Base-by-base conservation (phyloP, 2,113 vertebrate genomes). In the Lagopus muta region DNA sequence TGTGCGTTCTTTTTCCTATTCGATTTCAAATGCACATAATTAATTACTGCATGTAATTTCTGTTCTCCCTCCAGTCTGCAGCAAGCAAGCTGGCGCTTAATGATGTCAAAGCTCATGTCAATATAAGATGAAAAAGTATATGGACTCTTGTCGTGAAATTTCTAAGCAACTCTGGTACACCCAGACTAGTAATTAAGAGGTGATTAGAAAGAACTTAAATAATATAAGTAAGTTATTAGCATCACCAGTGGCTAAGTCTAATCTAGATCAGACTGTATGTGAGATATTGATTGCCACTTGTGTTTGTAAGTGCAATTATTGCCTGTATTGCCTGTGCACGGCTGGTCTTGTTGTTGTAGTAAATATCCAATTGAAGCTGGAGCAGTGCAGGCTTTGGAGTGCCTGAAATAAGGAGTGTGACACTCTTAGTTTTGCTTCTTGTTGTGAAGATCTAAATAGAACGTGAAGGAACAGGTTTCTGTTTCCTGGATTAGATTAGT, bases 121-220 rank as follows among this genome's bases (percentile, higher is more conserved):
- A 3, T 40, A 0, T 10, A 90, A 93, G 75, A 61, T 58, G 6
- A 30, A 88, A 81, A 92, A 71, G 89, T 75, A 48, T 48, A 32
- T 80, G 66, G 14, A 43, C 79, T 78, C 69, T 80, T 58, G 38
- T 88, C 18, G 27, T 90, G 64, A 13, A 55, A 47, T 89, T 93
- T 96, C 74, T 40, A 83, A 93, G 75, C 48, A 85, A 86, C 69
- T 88, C 85, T 75, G 34, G 74, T 91, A 65, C 72, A 82, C 73
- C 62, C 43, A 95, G 95, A 81, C 86, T 95, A 94, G 95, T 93
- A 97, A 97, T 97, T 97, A 96, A 93, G 91, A 94, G 85, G 58
- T 92, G 97, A 97, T 97, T 98, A 88, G 90, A 94, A 97, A 94
- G 55, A 97, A 97, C 97, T 97, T 97, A 98, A 97, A 98, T 97